Conservation (phyloP, 2,113 vertebrate genomes). For the Halichoeres trimaculatus region DNA sequence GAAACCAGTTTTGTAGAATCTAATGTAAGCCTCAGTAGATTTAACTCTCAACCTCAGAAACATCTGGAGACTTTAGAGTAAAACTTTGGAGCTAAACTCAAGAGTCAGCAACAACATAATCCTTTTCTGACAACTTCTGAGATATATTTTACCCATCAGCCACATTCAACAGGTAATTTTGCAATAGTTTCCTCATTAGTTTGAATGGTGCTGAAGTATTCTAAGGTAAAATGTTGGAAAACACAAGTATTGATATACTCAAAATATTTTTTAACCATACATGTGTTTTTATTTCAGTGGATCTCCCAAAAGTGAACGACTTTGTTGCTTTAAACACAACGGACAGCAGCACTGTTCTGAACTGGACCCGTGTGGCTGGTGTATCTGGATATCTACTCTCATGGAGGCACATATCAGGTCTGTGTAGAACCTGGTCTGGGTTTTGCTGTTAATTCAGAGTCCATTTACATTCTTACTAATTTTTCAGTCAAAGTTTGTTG, state of each 20-base stretch:
- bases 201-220: background rate
- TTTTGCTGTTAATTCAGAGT: background rate
- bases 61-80: background rate
- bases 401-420: conserved; percentile 89
- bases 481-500: background rate
- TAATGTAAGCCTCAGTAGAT: too few species aligned
- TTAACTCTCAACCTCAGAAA: background rate
- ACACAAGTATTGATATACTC: too few species aligned
- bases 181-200: too few species aligned
- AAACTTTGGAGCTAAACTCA: background rate
- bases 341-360: conserved; percentile 80
- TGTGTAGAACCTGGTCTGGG: background rate
- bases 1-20: too few species aligned
- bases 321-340: conserved; percentile 80
- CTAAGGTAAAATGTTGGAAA: background rate
- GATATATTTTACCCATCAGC: too few species aligned
- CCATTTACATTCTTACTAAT: background rate
- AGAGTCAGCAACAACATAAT: background rate
- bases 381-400: conserved; percentile 83
- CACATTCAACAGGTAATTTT: too few species aligned
- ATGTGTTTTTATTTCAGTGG: conserved; percentile 73
- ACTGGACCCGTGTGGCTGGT: conserved; percentile 82
- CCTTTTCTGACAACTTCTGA: too few species aligned
- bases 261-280: background rate
- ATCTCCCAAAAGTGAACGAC: conserved; percentile 84